phyloP scores from a whole-genome alignment of 2,797 vertebrate genomes.

The Parotocinclus haroldoi region DNA sequence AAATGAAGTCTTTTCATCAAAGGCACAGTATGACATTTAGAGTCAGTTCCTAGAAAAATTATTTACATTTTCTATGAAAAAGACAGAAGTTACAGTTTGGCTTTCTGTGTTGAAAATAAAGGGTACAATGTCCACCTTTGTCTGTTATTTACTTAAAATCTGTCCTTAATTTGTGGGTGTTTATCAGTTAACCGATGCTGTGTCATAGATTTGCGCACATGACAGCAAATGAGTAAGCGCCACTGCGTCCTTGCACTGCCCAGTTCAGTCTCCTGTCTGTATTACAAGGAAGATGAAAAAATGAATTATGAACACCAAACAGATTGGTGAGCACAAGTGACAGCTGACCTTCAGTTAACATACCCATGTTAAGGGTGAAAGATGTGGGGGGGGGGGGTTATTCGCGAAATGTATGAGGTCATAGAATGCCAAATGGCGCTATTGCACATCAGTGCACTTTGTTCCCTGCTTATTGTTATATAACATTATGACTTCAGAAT shows the following conservation, averaged over 20 bases:
- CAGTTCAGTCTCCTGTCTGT: conserved; percentile 12
- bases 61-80: too few species aligned
- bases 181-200: conserved; percentile 1
- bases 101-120: too few species aligned
- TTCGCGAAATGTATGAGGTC: not conserved
- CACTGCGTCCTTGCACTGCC: conserved; percentile 6
- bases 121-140: not conserved
- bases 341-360: conserved; percentile 18
- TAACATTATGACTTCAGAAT: too few species aligned
- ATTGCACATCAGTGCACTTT: too few species aligned
- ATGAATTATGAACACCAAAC: conserved; percentile 21
- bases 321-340: not conserved
- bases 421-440: not conserved
- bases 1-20: too few species aligned
- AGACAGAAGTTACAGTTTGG: too few species aligned
- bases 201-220: conserved; percentile 3
- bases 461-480: too few species aligned
- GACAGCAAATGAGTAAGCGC: conserved; percentile 19
- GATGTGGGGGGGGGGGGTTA: too few species aligned
- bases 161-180: not conserved
- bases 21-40: too few species aligned
- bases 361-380: not conserved
- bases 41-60: too few species aligned
- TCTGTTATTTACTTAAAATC: not conserved
- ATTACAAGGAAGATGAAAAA: conserved; percentile 1